phyloP scores from a whole-genome alignment of 2,797 vertebrate species.

The Dermochelys coriacea region DNA sequence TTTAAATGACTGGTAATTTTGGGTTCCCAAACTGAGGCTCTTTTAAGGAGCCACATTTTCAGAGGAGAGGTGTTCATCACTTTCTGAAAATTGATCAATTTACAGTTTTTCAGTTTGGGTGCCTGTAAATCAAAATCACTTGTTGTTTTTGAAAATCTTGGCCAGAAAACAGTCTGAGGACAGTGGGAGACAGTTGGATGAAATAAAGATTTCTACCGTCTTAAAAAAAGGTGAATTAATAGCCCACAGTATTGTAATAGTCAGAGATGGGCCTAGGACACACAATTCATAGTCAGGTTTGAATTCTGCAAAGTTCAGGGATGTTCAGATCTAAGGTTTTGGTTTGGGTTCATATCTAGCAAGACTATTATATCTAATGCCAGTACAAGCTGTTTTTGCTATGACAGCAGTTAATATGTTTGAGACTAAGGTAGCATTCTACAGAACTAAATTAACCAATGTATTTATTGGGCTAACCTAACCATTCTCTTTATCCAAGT shows the following conservation, averaged over 20 bases:
- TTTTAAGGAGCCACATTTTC: not conserved
- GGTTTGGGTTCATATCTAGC: not conserved
- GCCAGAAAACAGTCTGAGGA: not conserved
- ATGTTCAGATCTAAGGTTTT: not conserved
- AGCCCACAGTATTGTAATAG: not conserved
- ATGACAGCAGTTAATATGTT: not conserved
- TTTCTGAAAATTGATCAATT: not conserved
- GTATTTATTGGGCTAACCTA: conserved; percentile 7
- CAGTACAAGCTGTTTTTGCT: not conserved
- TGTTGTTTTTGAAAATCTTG: not conserved
- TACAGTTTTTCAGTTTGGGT: not conserved
- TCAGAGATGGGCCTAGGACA: not conserved
- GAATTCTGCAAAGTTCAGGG: not conserved
- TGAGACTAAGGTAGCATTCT: not conserved
- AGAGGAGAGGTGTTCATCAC: accelerated
- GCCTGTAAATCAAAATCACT: not conserved
- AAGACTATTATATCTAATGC: not conserved
- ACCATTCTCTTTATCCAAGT: conserved; percentile 14
- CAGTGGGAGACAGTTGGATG: not conserved
- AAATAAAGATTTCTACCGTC: not conserved
- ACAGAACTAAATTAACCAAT: not conserved
- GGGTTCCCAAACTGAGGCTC: not conserved
- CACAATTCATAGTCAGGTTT: not conserved
- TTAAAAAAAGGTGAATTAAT: not conserved
- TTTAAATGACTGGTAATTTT: not conserved